These are phyloP conservation scores for Heterotilapia buettikoferi DNA, from an alignment of 2,113 vertebrate genomes.

Conservation along the genomic window DNA sequence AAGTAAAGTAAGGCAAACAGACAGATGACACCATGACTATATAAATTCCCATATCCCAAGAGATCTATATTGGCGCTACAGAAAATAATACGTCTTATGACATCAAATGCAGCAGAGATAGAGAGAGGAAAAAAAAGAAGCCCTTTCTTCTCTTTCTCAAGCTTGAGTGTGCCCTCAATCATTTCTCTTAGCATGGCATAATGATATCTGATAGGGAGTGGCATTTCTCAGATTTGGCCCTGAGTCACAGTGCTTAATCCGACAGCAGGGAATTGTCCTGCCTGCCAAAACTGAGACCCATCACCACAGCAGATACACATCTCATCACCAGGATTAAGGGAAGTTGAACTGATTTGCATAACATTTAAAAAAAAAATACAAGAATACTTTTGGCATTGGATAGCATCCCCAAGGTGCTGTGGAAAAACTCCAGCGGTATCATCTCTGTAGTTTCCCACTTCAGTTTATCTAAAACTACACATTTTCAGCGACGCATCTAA, in stretches of 20 bases:
- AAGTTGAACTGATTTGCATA: conserved; percentile 1
- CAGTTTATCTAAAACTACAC: neutral
- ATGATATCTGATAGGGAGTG: neutral
- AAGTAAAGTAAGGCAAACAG: neutral
- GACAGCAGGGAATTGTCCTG: neutral
- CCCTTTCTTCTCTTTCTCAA: neutral
- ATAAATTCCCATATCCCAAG: neutral
- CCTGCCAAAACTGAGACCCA: neutral
- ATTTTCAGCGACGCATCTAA: neutral
- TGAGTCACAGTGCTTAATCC: neutral
- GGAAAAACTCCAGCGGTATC: neutral
- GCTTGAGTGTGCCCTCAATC: neutral
- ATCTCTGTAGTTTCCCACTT: neutral
- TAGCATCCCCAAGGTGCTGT: neutral
- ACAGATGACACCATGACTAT: neutral
- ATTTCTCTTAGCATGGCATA: neutral
- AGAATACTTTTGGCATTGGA: neutral
- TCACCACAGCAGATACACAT: conserved; percentile 11
- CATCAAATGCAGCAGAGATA: neutral
- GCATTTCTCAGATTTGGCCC: neutral
- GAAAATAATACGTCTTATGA: neutral
- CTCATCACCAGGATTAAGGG: conserved; percentile 24
- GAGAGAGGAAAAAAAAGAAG: too few species aligned
- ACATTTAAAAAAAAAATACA: neutral
- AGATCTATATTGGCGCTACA: neutral